Base-by-base conservation (phyloP, 2,113 vertebrate species). In the Limnothrissa miodon region DNA sequence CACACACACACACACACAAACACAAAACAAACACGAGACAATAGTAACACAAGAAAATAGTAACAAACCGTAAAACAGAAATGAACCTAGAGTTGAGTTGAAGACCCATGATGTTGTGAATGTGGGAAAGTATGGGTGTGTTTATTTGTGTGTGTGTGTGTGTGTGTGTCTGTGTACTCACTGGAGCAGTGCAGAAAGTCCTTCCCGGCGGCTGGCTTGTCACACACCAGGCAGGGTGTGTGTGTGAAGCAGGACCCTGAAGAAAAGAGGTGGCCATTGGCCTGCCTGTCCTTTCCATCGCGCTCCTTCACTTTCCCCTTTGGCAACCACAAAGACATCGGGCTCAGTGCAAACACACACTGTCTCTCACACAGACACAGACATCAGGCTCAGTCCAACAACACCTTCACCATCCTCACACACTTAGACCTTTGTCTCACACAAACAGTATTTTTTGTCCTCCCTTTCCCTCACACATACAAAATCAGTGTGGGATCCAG, bases 291-390 rank as follows among this genome's bases (percentile, higher is more conserved):
- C 90, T 97, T 98, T 23, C 95, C 94, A 90, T 97, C 97, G 81
- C 89, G 89, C 83, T 98, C 97, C 91, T 97, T 99, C 87, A 80
- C 96, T 91, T 98, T 99, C 33, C 92, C 93, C 97, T 99, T 96
- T 56, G 85, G 92, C 89, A 89, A 88, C 89, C 86, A 90, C 70
- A 90, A 86, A 87, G 87, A 88, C 79, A 74, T 74, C 11, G 1
- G 9, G 13, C 66, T 74, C 33, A 74, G 29, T 56, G 2, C 42
- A 42, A 42, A 42, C 42, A 42, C 53, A 23, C 17, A 19, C 53
- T 11, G 8, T 19, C 53, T 21, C 17, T 4, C 23, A 21, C 17
- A 5, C 53, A 56, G 10, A 23, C 53, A 56, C 53, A 56, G 42
- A 42, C 42, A 42, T 42, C 42, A 42, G 42, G 2, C 42, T 42